Evolutionary conservation across 2,797 vertebrate genomes (phyloP).

Genomic region (Anableps anableps): DNA sequence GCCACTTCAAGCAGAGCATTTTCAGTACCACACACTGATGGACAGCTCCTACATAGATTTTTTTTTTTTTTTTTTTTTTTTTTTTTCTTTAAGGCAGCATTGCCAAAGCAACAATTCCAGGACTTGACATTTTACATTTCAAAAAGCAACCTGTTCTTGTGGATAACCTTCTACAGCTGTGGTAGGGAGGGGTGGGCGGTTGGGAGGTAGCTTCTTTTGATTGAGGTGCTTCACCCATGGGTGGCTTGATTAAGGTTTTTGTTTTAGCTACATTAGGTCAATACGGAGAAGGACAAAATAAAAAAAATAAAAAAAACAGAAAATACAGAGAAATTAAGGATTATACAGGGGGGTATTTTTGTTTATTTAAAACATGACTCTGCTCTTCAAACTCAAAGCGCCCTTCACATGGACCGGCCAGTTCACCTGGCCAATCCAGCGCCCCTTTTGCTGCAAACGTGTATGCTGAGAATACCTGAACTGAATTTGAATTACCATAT

Average conservation of each 20-base stretch:
- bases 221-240: slow-evolving; percentile 7
- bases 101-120: slow-evolving; percentile 27
- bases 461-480: slow-evolving; percentile 82
- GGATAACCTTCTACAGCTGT: slow-evolving; percentile 29
- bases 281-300: background rate
- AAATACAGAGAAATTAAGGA: background rate
- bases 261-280: slow-evolving; percentile 43
- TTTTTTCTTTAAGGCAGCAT: slow-evolving; percentile 11
- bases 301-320: background rate
- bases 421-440: slow-evolving; percentile 72
- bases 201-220: background rate
- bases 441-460: slow-evolving; percentile 76
- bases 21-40: slow-evolving; percentile 71
- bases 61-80: background rate
- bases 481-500: slow-evolving; percentile 87
- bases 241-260: slow-evolving; percentile 32
- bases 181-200: background rate
- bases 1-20: slow-evolving; percentile 50
- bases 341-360: slow-evolving; percentile 8
- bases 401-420: slow-evolving; percentile 55
- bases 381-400: slow-evolving; percentile 38
- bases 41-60: slow-evolving; percentile 63
- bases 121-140: slow-evolving; percentile 18
- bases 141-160: slow-evolving; percentile 16
- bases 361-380: slow-evolving; percentile 31